Base-by-base conservation (phyloP, 2,113 vertebrate genomes). In the Toxotes chatareus region DNA sequence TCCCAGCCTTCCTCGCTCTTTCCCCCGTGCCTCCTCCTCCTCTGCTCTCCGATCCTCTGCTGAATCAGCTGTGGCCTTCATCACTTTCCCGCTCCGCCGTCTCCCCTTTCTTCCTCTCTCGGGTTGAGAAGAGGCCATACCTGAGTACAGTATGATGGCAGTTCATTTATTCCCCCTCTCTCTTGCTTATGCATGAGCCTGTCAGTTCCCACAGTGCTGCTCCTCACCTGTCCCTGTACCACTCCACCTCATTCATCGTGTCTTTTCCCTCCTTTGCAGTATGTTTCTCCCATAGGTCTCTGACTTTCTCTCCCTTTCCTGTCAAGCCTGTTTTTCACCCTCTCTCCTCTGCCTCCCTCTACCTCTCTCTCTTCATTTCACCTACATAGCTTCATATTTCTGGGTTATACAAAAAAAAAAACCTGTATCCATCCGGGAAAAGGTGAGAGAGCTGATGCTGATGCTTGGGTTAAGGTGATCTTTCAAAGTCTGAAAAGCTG, bases 51-150 rank as follows among this genome's bases (percentile, higher is more conserved):
- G 0, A 23, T 34, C 44, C 16, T 32, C 31, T 69, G 73, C 81
- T 87, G 83, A 84, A 63, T 92, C 83, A 87, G 86, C 82, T 38
- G 60, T 71, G 84, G 83, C 85, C 85, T 90, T 80, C 76, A 21
- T 64, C 17, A 5, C 23, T 36, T 21, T 68, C 57, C 75, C 5
- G n/a, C 62, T 82, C 79, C 73, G 66, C 74, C 56, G 7, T 63
- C 71, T 61, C 51, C 64, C 40, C 70, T 60, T 60, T 83, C 47
- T 79, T 62, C 32, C 61, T 40, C 60, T 60, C 77, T 80, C 23
- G 5, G 66, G 32, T 85, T 27, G 27, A 27, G 27, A 27, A 71
- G 86, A 87, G 73, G 84, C 80, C 87, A 47, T 57, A 84, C 68
- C 76, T 44, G 56, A 83, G 62, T 65, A 62, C 69, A 76, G 67